Evolutionary conservation across 2,113 vertebrate species (phyloP).

Genomic region (Rattus norvegicus): DNA sequence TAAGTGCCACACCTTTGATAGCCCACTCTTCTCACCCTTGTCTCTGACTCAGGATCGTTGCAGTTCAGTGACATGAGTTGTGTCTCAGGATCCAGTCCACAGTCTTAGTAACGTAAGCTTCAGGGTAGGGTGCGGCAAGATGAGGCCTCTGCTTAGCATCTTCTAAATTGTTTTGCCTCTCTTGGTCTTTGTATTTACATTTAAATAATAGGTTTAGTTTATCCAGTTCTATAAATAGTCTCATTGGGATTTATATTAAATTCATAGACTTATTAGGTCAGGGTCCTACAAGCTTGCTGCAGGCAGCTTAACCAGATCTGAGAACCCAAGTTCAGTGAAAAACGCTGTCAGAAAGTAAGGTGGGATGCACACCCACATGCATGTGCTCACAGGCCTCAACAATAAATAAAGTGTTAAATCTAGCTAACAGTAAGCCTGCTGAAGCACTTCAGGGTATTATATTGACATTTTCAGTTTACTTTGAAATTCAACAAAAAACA

Average conservation of each 20-base stretch:
- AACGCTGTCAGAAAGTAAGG: not conserved
- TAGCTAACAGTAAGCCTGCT: not conserved
- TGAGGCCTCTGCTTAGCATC: not conserved
- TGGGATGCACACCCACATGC: not conserved
- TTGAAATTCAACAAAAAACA: not conserved
- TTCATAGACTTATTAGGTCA: constrained; percentile 20
- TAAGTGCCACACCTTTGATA: not conserved
- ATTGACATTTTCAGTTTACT: not conserved
- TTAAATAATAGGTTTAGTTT: constrained; percentile 36
- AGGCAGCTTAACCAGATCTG: not conserved
- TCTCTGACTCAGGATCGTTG: not conserved
- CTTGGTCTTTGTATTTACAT: not conserved
- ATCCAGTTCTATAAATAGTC: not conserved
- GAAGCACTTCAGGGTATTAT: not conserved
- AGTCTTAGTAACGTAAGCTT: not conserved
- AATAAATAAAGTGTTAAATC: not conserved
- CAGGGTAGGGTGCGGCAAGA: not conserved
- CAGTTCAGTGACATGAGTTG: not conserved
- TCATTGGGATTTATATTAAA: constrained; percentile 7
- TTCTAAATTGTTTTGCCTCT: not conserved
- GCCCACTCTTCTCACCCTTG: not conserved
- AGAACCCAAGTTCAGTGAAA: not conserved
- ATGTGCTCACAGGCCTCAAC: not conserved
- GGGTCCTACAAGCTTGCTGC: not conserved
- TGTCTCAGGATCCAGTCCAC: not conserved